Conservation (phyloP, 2,888 invertebrate species). For the Pandemis heparana region DNA sequence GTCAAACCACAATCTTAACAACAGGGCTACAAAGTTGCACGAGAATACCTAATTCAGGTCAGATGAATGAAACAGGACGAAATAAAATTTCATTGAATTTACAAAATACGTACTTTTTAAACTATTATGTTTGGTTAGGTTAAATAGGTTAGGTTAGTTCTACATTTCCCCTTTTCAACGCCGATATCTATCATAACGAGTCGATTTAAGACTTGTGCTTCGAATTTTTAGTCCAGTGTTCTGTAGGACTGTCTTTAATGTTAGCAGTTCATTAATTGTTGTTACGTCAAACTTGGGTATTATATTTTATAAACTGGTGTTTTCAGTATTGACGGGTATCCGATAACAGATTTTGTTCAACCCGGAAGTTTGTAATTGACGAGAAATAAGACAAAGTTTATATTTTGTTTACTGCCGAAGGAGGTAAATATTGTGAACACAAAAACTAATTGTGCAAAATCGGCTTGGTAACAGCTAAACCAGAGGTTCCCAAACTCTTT, state of each 20-base stretch:
- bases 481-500: no score
- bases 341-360: not conserved
- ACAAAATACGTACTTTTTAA: no score
- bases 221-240: no score
- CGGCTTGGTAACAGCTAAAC: not conserved
- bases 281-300: conserved; percentile 9
- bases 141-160: no score
- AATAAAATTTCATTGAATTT: no score
- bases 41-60: not conserved
- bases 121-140: no score
- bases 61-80: no score
- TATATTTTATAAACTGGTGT: conserved; percentile 6
- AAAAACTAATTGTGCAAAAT: not conserved
- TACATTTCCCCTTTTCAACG: no score
- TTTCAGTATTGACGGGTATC: conserved; percentile 16
- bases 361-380: conserved; percentile 13
- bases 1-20: not conserved
- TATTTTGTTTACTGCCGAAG: not conserved
- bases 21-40: not conserved
- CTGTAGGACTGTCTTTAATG: not conserved
- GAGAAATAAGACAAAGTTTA: not conserved
- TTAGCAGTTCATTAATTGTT: not conserved
- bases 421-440: not conserved
- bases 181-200: no score
- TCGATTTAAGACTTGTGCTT: no score